Percentiles rank a stretch among this genome's conserved stretches.
Conservation (phyloP, 2,797 vertebrate species). For the Prionace glauca region DNA sequence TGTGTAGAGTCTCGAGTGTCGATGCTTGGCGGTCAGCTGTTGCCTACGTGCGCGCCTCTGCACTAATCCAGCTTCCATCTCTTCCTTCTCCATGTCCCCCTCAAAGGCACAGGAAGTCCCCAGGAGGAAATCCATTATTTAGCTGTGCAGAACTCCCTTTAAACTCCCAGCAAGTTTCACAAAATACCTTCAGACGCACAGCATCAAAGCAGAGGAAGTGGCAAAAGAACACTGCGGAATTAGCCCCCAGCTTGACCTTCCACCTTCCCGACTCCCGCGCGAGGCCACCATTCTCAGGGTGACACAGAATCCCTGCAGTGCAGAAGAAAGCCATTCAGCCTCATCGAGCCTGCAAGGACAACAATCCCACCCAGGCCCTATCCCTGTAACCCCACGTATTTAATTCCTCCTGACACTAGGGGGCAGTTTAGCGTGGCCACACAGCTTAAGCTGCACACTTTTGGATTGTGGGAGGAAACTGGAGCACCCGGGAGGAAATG, state of each 20-base stretch:
- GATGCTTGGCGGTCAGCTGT: not conserved
- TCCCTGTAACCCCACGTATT: too few relatives aligned
- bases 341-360: too few relatives aligned
- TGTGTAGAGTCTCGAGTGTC: not conserved
- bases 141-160: not conserved
- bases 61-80: not conserved
- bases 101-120: constrained; percentile 5
- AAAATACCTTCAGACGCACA: not conserved
- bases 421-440: too few relatives aligned
- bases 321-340: too few relatives aligned
- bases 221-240: not conserved
- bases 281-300: not conserved
- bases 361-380: too few relatives aligned
- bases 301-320: not conserved
- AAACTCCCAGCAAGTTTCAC: not conserved
- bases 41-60: not conserved
- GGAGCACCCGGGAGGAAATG: not conserved
- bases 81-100: not conserved
- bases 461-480: too few relatives aligned
- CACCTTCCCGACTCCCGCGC: not conserved
- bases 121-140: not conserved
- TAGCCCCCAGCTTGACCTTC: not conserved
- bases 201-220: constrained; percentile 6
- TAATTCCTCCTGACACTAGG: too few relatives aligned
- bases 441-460: too few relatives aligned